Evolutionary conservation across 1,140 invertebrate species (phyloP).

Genomic region (Megalonaias nervosa): DNA sequence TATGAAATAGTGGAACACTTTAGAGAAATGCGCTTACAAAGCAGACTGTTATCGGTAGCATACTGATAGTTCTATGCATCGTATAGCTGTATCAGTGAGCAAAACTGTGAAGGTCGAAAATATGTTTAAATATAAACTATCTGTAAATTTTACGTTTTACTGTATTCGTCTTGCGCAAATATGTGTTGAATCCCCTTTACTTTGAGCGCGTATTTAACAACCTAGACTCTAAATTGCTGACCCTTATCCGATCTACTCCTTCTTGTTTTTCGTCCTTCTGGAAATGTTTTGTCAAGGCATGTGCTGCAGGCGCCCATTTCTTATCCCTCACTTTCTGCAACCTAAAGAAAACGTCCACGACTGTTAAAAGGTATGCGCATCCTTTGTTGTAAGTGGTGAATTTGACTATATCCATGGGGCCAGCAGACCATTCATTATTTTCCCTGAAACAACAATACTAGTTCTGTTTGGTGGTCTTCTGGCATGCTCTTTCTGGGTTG

Average conservation of each 20-base stretch:
- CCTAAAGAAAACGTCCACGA: conserved; percentile 17
- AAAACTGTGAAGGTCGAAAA: background rate
- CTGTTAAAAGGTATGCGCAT: background rate
- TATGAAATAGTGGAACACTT: no score
- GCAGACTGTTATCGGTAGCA: background rate
- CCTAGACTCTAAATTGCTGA: conserved; percentile 16
- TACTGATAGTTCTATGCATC: background rate
- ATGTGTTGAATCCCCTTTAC: background rate
- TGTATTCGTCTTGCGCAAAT: no score
- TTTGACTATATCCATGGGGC: conserved; percentile 9
- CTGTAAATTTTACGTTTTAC: no score
- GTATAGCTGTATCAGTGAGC: no score
- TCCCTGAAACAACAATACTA: conserved; percentile 1
- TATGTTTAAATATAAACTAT: no score
- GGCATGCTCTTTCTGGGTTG: conserved; percentile 4
- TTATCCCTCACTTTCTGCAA: conserved; percentile 8
- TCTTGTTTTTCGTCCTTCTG: background rate
- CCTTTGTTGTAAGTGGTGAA: conserved; percentile 12
- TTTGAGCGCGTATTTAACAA: background rate
- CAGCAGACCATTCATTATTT: background rate
- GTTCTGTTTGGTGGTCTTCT: background rate
- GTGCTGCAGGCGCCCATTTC: background rate
- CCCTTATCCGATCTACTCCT: conserved; percentile 9
- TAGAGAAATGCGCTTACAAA: no score
- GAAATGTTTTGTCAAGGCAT: conserved; percentile 5